Base-by-base conservation (phyloP, 2,113 vertebrate species). In the Diphyllodes magnificus region DNA sequence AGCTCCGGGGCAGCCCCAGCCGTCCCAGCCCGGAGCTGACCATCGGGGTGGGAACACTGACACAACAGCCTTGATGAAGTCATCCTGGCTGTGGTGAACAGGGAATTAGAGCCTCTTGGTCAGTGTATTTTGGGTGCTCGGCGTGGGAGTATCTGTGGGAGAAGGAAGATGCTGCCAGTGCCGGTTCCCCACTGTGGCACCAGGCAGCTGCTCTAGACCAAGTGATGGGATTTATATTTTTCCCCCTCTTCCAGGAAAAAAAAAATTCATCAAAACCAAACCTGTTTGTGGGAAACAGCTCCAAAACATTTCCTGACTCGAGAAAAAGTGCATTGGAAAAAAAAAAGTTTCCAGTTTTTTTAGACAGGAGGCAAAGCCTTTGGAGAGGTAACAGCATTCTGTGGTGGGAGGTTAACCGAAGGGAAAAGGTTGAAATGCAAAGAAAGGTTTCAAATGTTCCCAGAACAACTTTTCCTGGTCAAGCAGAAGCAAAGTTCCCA, bases 281-380 rank as follows among this genome's bases (percentile, higher is more conserved):
- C 72, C 80, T 90, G 76, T 86, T 71, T 77, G 91, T 88, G 60
- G 76, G 76, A 94, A 95, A 86, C 1, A 2, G 79, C 71, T 96
- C 82, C 63, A 92, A 94, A 92, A 94, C 86, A 92, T 93, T 95
- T 96, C 95, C 96, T 93, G 95, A 83, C 72, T 83, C 1, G 1
- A 88, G 79, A 70, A 92, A 88, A 86, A 66, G 45, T 54, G 54
- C 23, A 25, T 0, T 88, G 88, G 7, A 37, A 68, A 80, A 65
- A 71, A 56, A 68, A 71, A 68, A 49, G 22, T 86, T 95, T 94
- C 90, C 88, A 94, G 9, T 2, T 19, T 86, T 92, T 96, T 73
- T 7, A 35, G 35, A 16, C 2, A 7, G 39, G 35, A 90, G 25
- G 68, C 33, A 53, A 85, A 84, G 13, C 18, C 5, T 76, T 73